Conservation (phyloP, 2,113 vertebrate genomes). For the Lophura nycthemera region DNA sequence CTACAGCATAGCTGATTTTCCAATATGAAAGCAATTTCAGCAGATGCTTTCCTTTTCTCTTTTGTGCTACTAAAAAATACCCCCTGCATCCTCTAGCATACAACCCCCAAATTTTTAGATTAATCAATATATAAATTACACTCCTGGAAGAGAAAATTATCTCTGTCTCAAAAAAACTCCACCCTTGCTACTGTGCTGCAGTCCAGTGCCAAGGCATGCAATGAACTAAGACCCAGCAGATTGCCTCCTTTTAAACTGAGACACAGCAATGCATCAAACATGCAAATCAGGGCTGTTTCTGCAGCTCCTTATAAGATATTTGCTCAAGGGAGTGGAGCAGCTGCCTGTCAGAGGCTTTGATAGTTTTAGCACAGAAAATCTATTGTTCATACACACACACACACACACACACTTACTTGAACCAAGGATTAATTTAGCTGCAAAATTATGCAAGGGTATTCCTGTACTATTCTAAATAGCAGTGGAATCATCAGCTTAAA, state of each 20-base stretch:
- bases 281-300: constrained; percentile 34
- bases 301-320: constrained; percentile 25
- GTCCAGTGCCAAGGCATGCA: neutral
- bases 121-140: constrained; percentile 20
- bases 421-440: constrained; percentile 9
- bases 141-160: neutral
- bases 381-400: constrained; percentile 15
- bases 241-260: neutral
- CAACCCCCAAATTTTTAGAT: neutral
- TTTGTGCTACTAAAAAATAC: neutral
- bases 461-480: neutral
- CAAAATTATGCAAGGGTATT: neutral
- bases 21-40: neutral
- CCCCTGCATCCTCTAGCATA: neutral
- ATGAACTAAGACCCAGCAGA: neutral
- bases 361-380: constrained; percentile 12
- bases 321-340: constrained; percentile 27
- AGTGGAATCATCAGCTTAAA: neutral
- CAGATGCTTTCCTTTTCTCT: neutral
- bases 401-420: neutral
- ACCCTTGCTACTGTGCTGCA: neutral
- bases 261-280: constrained; percentile 61
- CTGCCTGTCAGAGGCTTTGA: constrained; percentile 41
- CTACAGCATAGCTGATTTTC: constrained; percentile 45
- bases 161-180: neutral